These are phyloP conservation scores for Matsumyia berberina DNA, from an alignment of 2,888 invertebrate genomes.

Conservation along the genomic window DNA sequence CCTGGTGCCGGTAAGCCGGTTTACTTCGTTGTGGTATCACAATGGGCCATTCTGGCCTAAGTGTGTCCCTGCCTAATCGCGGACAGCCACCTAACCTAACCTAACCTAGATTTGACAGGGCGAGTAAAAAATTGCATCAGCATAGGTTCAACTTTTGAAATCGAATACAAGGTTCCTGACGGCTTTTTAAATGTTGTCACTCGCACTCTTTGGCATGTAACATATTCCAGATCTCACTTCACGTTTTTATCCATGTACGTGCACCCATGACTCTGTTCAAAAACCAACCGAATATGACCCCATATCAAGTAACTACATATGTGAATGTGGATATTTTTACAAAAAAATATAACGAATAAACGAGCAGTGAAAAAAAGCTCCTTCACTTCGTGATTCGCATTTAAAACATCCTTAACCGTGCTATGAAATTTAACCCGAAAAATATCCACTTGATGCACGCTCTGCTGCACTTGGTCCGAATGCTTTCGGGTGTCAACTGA, in stretches of 20 bases:
- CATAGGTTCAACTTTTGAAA: too few species aligned
- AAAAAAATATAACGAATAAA: slow-evolving; percentile 13
- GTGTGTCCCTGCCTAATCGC: too few species aligned
- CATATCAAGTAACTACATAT: background rate
- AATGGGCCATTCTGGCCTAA: too few species aligned
- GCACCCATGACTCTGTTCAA: background rate
- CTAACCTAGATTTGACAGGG: too few species aligned
- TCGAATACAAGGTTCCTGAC: too few species aligned
- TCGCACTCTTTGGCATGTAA: too few species aligned
- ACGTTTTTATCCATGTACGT: slow-evolving; percentile 19
- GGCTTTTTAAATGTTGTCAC: too few species aligned
- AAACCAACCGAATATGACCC: slow-evolving; percentile 4
- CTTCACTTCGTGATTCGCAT: slow-evolving; percentile 61
- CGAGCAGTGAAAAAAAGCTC: slow-evolving; percentile 5
- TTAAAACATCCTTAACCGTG: slow-evolving; percentile 41
- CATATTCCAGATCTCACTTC: too few species aligned
- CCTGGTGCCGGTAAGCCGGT: too few species aligned
- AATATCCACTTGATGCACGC: slow-evolving; percentile 64
- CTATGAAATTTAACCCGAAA: slow-evolving; percentile 48
- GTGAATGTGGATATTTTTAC: background rate
- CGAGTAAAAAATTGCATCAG: too few species aligned
- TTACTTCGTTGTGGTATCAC: too few species aligned
- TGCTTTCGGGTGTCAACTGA: slow-evolving; percentile 52
- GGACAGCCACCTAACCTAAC: too few species aligned
- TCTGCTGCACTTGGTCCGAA: slow-evolving; percentile 49